Percentiles rank a stretch among this genome's conserved stretches.
These are phyloP conservation scores for Amorpha juglandis DNA, from an alignment of 2,888 invertebrate species.

Conservation along the genomic window DNA sequence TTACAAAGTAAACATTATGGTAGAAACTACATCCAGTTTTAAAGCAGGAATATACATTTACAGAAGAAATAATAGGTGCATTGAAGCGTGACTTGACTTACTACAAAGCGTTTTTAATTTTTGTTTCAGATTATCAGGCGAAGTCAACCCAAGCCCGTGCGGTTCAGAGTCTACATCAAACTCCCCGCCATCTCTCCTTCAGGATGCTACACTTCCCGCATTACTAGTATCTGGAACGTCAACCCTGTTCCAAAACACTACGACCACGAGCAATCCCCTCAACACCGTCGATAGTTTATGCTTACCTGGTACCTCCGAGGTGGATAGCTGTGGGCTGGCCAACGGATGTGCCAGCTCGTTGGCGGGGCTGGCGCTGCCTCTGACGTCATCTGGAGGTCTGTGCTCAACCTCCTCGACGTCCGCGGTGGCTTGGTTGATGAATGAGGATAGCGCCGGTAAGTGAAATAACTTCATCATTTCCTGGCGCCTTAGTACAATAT, in stretches of 20 bases:
- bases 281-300: conserved; percentile 60
- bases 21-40: no score
- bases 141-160: conserved; percentile 83
- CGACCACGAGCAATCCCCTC: conserved; percentile 57
- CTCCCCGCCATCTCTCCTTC: conserved; percentile 80
- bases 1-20: background rate
- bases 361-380: conserved; percentile 69
- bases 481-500: no score
- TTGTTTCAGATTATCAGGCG: conserved; percentile 73
- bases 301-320: conserved; percentile 57
- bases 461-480: conserved; percentile 10
- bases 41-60: no score
- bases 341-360: conserved; percentile 74
- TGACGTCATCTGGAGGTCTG: conserved; percentile 70
- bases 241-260: conserved; percentile 72
- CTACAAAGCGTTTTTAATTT: background rate
- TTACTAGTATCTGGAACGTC: conserved; percentile 75
- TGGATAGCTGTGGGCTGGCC: conserved; percentile 67
- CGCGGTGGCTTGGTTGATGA: conserved; percentile 83
- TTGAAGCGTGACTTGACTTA: background rate
- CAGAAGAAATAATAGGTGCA: background rate
- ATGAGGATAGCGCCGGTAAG: conserved; percentile 81
- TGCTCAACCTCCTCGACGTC: conserved; percentile 76
- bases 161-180: conserved; percentile 86
- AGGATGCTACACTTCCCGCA: conserved; percentile 74